Evolutionary conservation across 2,113 vertebrate species (phyloP).

Genomic region (Marmota flaviventris): DNA sequence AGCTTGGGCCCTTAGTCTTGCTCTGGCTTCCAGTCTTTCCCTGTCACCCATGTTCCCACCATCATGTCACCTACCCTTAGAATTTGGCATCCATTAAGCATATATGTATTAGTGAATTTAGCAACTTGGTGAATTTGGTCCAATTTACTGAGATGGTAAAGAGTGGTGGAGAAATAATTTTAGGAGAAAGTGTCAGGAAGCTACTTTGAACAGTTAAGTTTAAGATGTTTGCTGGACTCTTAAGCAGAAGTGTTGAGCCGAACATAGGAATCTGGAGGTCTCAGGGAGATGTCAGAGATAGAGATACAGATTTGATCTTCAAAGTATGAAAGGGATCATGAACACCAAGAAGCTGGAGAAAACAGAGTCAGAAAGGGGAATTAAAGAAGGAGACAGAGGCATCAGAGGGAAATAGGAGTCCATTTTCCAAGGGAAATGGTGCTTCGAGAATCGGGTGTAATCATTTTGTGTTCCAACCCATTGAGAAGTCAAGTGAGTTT

Average conservation of each 20-base stretch:
- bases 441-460: background rate
- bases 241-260: background rate
- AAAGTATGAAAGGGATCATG: background rate
- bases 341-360: background rate
- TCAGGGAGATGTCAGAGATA: background rate
- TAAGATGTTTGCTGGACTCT: background rate
- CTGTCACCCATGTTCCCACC: background rate
- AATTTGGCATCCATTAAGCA: background rate
- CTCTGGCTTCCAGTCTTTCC: background rate
- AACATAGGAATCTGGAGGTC: background rate
- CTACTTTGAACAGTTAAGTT: background rate
- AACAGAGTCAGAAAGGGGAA: background rate
- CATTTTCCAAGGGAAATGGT: background rate
- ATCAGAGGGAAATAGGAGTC: background rate
- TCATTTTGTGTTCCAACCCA: background rate
- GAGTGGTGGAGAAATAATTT: background rate
- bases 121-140: background rate
- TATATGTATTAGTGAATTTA: background rate
- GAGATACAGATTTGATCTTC: background rate
- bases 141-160: background rate
- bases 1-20: background rate
- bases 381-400: background rate
- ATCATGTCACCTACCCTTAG: background rate
- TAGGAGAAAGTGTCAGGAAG: background rate
- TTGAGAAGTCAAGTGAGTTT: background rate